These are phyloP conservation scores for Psophia crepitans DNA, from an alignment of 2,113 vertebrate genomes.

Conservation along the genomic window DNA sequence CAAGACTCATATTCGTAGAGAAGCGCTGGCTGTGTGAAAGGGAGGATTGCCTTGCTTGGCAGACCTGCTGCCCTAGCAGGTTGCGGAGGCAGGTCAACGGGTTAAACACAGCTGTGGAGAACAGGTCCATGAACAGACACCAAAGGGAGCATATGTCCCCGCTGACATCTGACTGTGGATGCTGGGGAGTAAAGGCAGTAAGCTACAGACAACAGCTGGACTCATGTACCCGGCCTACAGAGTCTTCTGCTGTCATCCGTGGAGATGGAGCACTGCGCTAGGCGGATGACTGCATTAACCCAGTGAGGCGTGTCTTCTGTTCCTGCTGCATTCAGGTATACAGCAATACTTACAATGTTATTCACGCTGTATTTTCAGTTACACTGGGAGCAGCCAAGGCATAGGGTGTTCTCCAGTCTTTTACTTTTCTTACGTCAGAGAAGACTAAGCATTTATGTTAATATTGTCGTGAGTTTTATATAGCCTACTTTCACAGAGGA, in stretches of 20 bases:
- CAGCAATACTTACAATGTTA: not conserved
- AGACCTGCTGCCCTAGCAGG: not conserved
- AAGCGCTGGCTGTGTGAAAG: rapidly evolving
- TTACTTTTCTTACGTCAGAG: not conserved
- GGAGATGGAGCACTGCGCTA: not conserved
- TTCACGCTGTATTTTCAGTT: not conserved
- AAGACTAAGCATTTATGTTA: not conserved
- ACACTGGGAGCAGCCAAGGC: not conserved
- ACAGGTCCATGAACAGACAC: not conserved
- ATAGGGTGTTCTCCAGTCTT: not conserved
- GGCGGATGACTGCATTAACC: not conserved
- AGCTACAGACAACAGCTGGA: not conserved
- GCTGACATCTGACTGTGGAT: not conserved
- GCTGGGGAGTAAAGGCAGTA: not conserved
- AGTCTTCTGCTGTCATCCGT: not conserved
- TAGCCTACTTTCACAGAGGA: not conserved
- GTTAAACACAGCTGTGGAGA: rapidly evolving
- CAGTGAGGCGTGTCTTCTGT: not conserved
- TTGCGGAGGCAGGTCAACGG: not conserved
- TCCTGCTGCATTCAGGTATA: not conserved
- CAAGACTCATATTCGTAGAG: not conserved
- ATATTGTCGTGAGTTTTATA: not conserved
- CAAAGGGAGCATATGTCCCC: not conserved
- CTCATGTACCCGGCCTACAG: rapidly evolving
- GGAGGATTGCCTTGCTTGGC: not conserved